A percentile compares a stretch with the other conserved stretches of the same genome.
These are phyloP conservation scores for Apodemia duryi DNA, from an alignment of 2,888 invertebrate genomes.

Conservation along the genomic window DNA sequence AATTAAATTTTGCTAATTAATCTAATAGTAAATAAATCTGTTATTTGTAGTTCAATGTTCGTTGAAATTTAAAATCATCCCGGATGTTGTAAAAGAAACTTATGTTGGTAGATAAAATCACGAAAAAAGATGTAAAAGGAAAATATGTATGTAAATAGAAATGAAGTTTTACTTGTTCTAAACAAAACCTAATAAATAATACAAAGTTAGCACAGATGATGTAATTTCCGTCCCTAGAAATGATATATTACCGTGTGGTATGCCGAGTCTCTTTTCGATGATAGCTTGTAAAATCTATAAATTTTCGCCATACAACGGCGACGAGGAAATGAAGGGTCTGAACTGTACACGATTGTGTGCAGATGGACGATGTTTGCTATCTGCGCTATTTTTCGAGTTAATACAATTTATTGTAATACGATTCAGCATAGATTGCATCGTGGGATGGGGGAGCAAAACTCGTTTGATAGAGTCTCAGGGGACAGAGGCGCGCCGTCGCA, in stretches of 20 bases:
- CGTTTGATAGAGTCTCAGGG: conserved; percentile 76
- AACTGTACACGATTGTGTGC: conserved; percentile 67
- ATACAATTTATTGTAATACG: conserved; percentile 80
- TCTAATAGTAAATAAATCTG: too few species aligned
- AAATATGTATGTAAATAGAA: too few species aligned
- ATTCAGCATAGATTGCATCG: conserved; percentile 80
- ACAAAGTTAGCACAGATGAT: conserved; percentile 57
- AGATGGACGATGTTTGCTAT: conserved; percentile 78
- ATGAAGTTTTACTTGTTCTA: background rate
- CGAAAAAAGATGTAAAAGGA: too few species aligned
- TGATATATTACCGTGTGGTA: conserved; percentile 72
- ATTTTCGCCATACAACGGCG: conserved; percentile 56
- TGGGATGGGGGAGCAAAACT: conserved; percentile 73
- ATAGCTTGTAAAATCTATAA: conserved; percentile 76
- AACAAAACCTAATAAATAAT: conserved; percentile 29
- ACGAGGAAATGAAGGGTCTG: conserved; percentile 56
- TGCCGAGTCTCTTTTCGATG: conserved; percentile 63
- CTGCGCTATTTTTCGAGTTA: conserved; percentile 78
- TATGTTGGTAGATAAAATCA: too few species aligned
- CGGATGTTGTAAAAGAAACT: too few species aligned
- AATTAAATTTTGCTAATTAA: too few species aligned
- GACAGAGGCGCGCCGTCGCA: conserved; percentile 64
- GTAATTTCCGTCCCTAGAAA: conserved; percentile 67
- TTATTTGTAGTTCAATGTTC: too few species aligned
- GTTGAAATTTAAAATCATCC: too few species aligned